Base-by-base conservation (phyloP, 2,113 vertebrate genomes). In the Scalopus aquaticus region DNA sequence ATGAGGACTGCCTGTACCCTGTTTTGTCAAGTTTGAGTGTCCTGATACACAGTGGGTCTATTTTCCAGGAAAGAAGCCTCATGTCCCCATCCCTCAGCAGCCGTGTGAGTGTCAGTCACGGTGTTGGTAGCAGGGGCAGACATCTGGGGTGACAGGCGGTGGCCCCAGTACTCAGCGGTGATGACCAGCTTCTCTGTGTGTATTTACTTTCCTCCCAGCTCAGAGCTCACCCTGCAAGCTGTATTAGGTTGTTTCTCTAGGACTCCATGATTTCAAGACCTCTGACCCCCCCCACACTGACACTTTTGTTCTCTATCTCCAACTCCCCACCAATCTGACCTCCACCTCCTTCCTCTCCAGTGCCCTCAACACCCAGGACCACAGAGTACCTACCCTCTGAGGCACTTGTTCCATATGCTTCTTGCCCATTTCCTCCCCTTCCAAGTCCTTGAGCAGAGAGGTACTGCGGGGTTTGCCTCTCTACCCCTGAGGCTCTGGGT, bases 121-220 rank as follows among this genome's bases (percentile, higher is more conserved):
- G 28, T 4, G 13, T 5, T 0, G 32, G 22, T 82, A 22, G 20
- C 32, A 28, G 49, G 49, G 37, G 39, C 72, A 13, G 6, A 35
- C 51, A 32, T 19, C 22, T 6, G 74, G 51, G 67, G 39, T 1
- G 1, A 19, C 74, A 72, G 85, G 83, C 6, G 0, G 24, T 1
- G 20, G 12, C 20, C 79, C 32, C 4, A 5, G 6, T 64, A 11
- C 9, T 24, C 15, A 2, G 39, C 0, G 0, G 1, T 11, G 5
- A 28, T 19, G 28, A 32, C 22, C 12, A 15, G n/a, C 54, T 60
- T 58, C 82, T 62, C 65, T 37, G 24, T 42, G 49, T 28, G 49
- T 6, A 0, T 64, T 30, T 19, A 11, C 39, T 56, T 73, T 7
- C 3, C 9, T 92, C 39, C 26, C 26, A 35, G 28, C 32, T 80